phyloP scores from a whole-genome alignment of 2,113 vertebrate species.

The Chroicocephalus ridibundus region DNA sequence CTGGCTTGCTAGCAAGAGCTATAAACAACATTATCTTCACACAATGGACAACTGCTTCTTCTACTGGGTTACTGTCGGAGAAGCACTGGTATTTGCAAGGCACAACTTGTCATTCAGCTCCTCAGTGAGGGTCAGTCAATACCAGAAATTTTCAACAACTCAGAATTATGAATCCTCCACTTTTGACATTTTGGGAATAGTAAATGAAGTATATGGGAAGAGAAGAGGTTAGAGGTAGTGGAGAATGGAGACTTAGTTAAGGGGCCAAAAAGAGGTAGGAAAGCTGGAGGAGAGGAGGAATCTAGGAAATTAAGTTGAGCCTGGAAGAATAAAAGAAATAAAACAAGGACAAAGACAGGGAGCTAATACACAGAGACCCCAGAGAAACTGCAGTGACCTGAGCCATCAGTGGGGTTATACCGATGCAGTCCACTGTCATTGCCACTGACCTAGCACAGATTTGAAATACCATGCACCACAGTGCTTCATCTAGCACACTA shows the following conservation, averaged over 20 bases:
- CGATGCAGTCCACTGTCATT: not conserved
- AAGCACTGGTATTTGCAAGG: not conserved
- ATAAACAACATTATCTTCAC: not conserved
- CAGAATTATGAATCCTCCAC: not conserved
- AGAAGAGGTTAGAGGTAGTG: not conserved
- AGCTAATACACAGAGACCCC: not conserved
- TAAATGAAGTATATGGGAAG: not conserved
- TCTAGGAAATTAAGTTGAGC: not conserved
- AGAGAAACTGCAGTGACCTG: not conserved
- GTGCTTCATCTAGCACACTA: not conserved
- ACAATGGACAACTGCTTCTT: not conserved
- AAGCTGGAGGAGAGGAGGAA: not conserved
- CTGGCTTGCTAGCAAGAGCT: not conserved
- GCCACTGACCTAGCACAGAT: rapidly evolving
- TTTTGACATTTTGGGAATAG: not conserved
- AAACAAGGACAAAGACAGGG: not conserved
- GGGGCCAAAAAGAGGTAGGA: not conserved
- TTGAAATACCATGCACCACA: not conserved
- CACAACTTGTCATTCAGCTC: not conserved
- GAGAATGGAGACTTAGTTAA: not conserved
- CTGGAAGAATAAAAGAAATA: not conserved
- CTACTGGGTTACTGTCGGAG: not conserved
- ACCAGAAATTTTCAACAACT: not conserved
- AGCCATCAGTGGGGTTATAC: not conserved
- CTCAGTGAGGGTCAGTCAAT: too few relatives aligned